Base-by-base conservation (phyloP, 2,888 invertebrate species). In the Lydus trimaculatus region DNA sequence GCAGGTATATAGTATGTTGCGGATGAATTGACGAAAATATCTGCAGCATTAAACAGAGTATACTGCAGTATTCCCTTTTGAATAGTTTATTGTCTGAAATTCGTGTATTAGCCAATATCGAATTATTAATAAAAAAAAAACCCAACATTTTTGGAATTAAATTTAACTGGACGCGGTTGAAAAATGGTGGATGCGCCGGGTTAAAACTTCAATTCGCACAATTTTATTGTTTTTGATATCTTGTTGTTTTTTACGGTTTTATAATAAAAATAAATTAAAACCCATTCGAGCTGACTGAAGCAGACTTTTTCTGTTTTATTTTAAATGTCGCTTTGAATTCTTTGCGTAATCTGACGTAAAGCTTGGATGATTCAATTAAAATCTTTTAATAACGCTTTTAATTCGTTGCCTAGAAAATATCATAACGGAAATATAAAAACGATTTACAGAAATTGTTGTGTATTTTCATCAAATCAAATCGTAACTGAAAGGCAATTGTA, bases 1-100 rank as follows among this genome's bases (percentile, higher is more conserved):
- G 48, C 48, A 48, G 48, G 20, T 48, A 48, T 43, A 43, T 8
- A 36, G 20, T 43, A 43, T 48, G 20, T 48, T 48, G 48, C 48
- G 48, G 48, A 48, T 48, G 48, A 48, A 48, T 48, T 48, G 48
- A 20, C 63, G 52, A 62, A 62, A 43, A 43, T 62, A 62, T 62
- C 36, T 39, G 28, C 28, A 28, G 63, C 48, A 52, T 52, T 31
- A 63, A 52, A 56, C 48, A 28, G 17, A 31, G n/a, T n/a, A 28
- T 13, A 52, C 23, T 56, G 31, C 48, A 52, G 62, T 43, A 39
- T 28, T 25, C 43, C 62, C 43, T 28, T 25, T 28, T 62, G 43
- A 39, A 28, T 43, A 28, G 20, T 48, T 48, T 8, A 48, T 48
- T 48, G 20, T 48, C 20, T 3, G 11, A 48, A 48, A 20, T 43